phyloP scores from a whole-genome alignment of 2,797 vertebrate genomes.

The Gallirallus australis region DNA sequence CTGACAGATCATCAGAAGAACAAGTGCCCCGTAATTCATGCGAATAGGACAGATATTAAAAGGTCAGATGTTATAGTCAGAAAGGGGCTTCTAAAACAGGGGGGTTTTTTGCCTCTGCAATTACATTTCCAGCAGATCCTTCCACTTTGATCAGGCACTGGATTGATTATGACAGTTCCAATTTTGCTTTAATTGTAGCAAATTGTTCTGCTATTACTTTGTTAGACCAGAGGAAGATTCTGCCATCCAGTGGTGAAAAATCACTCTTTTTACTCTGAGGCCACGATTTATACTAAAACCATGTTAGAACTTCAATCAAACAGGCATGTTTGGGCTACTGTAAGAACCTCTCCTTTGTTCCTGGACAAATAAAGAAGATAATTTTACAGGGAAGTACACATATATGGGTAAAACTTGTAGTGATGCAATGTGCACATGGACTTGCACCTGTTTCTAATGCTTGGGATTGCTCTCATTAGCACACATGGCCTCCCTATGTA shows the following conservation, averaged over 20 bases:
- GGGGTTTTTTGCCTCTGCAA: not conserved
- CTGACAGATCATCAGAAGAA: not conserved
- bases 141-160: not conserved
- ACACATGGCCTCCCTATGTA: fast-evolving
- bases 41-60: conserved; percentile 3
- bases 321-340: not conserved
- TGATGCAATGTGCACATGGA: fast-evolving
- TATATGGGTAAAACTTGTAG: not conserved
- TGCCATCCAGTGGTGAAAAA: conserved; percentile 71
- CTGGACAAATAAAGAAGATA: not conserved
- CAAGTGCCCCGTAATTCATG: not conserved
- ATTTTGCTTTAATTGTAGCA: conserved; percentile 39
- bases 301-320: not conserved
- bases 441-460: not conserved
- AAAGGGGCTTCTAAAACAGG: conserved; percentile 15
- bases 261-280: not conserved
- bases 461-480: fast-evolving
- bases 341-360: not conserved
- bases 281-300: not conserved
- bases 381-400: not conserved
- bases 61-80: not conserved
- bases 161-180: conserved; percentile 37
- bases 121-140: conserved; percentile 39
- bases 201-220: not conserved
- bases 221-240: conserved; percentile 47